A percentile compares a stretch with the other conserved stretches of the same genome.
Conservation (phyloP, 2,888 invertebrate genomes). For the Melipona bicolor region DNA sequence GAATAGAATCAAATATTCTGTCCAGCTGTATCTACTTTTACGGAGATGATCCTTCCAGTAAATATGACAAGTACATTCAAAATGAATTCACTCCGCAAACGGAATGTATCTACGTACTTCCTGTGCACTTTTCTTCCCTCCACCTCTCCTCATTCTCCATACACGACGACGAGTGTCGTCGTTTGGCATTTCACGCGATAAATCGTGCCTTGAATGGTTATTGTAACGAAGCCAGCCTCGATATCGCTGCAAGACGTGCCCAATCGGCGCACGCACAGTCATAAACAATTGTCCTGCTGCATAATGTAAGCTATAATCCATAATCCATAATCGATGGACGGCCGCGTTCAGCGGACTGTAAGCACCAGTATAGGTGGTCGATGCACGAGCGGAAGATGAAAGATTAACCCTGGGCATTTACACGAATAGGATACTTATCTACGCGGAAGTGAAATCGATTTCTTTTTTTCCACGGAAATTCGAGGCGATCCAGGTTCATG, state of each 20-base stretch:
- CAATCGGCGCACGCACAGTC: not conserved
- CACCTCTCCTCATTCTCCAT: not conserved
- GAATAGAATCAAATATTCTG: not conserved
- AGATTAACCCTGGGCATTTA: not conserved
- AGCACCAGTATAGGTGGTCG: not conserved
- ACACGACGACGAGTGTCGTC: not conserved
- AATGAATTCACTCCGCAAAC: not conserved
- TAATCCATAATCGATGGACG: not conserved
- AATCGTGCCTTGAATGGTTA: constrained; percentile 7
- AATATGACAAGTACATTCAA: not conserved
- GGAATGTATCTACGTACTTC: not conserved
- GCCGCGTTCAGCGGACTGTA: not conserved
- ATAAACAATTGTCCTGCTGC: not conserved
- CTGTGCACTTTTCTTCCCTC: not conserved
- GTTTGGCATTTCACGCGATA: constrained; percentile 19
- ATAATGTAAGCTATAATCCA: not conserved
- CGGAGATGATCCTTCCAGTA: no score
- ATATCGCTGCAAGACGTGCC: not conserved
- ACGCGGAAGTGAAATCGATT: constrained; percentile 1
- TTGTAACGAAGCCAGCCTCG: not conserved
- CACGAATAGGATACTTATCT: not conserved
- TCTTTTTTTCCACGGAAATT: not conserved
- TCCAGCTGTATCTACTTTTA: not conserved
- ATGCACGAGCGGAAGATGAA: not conserved
- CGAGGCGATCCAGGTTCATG: constrained; percentile 18